Conservation (phyloP, 2,888 invertebrate genomes). For the Drosophila lacicola region DNA sequence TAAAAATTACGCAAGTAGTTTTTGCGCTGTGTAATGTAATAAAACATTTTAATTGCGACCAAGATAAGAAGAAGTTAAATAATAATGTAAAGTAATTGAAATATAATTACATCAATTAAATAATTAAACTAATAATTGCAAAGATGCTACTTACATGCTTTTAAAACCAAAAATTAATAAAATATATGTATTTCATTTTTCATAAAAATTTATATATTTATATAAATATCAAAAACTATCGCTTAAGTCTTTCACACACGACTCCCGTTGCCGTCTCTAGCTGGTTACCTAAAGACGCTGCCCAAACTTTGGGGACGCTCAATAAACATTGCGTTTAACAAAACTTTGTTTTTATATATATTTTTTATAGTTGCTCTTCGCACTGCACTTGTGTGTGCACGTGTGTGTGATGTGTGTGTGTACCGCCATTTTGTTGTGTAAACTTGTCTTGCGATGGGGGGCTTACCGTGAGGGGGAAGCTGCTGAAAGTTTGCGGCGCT, state of each 20-base stretch:
- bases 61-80: no score
- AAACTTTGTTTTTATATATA: conserved; percentile 54
- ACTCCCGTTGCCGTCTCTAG: conserved; percentile 27
- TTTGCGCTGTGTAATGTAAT: no score
- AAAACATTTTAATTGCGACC: no score
- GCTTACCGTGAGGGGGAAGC: not conserved
- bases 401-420: conserved; percentile 26
- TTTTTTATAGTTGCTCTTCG: conserved; percentile 60
- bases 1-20: no score
- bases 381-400: conserved; percentile 48
- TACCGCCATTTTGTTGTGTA: conserved; percentile 74
- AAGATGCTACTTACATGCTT: no score
- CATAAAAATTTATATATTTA: not conserved
- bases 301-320: conserved; percentile 58
- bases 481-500: conserved; percentile 56
- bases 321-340: conserved; percentile 78
- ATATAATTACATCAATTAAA: not conserved
- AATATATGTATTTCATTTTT: not conserved
- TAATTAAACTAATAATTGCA: not conserved
- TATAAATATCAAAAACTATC: not conserved
- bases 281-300: conserved; percentile 43
- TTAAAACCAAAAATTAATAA: not conserved
- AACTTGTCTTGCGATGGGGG: conserved; percentile 48
- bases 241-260: not conserved
- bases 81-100: no score